Percentiles rank a stretch among this genome's conserved stretches.
Evolutionary conservation across 2,113 vertebrate genomes (phyloP).

Genomic region (Tichodroma muraria): DNA sequence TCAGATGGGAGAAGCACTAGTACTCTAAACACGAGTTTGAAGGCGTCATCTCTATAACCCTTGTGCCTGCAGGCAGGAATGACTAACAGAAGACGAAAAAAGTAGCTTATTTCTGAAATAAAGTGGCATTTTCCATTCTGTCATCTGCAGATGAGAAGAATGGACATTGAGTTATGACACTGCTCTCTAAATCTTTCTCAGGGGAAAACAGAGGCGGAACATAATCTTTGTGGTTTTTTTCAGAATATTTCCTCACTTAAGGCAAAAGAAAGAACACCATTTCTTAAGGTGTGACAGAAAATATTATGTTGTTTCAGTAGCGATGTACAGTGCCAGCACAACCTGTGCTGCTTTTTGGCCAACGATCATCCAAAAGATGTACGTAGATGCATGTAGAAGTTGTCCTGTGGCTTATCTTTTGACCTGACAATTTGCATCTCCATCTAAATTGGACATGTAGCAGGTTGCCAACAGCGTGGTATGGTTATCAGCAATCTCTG

Average conservation of each 20-base stretch:
- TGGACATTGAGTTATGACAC: constrained; percentile 33
- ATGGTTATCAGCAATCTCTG: neutral
- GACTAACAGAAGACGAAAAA: neutral
- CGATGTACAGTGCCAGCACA: neutral
- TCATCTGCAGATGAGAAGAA: constrained; percentile 27
- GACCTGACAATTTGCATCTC: neutral
- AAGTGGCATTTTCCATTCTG: constrained; percentile 46
- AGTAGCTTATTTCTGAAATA: constrained; percentile 27
- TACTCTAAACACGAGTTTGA: neutral
- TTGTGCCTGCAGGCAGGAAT: constrained; percentile 7
- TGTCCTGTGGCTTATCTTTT: neutral
- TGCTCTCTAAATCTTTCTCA: constrained; percentile 18
- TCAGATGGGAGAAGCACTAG: neutral
- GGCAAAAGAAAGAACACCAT: constrained; percentile 9
- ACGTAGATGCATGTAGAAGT: neutral
- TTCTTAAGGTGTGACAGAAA: constrained; percentile 18
- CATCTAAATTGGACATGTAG: neutral
- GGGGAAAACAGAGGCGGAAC: neutral
- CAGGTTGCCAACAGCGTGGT: neutral
- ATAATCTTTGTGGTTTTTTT: neutral
- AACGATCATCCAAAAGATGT: neutral
- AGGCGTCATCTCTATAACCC: neutral
- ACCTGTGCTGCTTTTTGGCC: constrained; percentile 3
- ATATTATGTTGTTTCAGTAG: neutral
- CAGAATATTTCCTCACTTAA: constrained; percentile 36